Evolutionary conservation across 1,140 invertebrate genomes (phyloP), one percentile per base, ranked within the genome.

Genomic region (Coenobita brevimanus): DNA sequence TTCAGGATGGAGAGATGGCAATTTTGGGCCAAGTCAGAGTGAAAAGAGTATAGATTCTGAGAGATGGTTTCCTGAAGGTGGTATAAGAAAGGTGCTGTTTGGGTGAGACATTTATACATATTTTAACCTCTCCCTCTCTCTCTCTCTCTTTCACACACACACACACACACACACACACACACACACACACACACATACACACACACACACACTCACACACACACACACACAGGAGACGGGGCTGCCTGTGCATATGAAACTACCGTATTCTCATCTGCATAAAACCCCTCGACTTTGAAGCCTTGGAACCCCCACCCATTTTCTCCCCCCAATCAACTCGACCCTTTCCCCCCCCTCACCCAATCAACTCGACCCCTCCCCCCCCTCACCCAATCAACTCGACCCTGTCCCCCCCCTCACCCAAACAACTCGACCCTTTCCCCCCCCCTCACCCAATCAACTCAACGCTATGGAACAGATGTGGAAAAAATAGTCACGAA

Each of bases 151-250:
- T 57, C 76, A 43, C 67, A 71, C 67, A 71, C 67, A 71, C 67
- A 71, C 67, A 4, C 67, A 71, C 67, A 33, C 27, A 71, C 67
- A 43, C 67, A 71, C 67, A 71, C 67, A 71, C 67, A 71, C 6
- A 33, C 27, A 57, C 76, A 57, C 46, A 57, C 76, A 54, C 50
- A 64, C 1, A 36, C 1, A 38, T 38, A 38, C 41, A 38, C 15
- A 57, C 36, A 54, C 75, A 54, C 27, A 27, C 10, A 10, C 36
- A 78, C 24, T 43, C 17, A 78, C 1, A 8, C 43, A 46, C 21
- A 62, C 4, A 21, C 4, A 64, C 21, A 64, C 21, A 8, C 4
- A 64, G 0, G 8, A 21, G 6, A 38, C 36, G 41, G 41, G 24
- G 41, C 41, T 71, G n/a, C 67, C 67, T 33, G 67, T 71, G 36